phyloP scores from a whole-genome alignment of 2,113 vertebrate genomes.

The Thomomys bottae region DNA sequence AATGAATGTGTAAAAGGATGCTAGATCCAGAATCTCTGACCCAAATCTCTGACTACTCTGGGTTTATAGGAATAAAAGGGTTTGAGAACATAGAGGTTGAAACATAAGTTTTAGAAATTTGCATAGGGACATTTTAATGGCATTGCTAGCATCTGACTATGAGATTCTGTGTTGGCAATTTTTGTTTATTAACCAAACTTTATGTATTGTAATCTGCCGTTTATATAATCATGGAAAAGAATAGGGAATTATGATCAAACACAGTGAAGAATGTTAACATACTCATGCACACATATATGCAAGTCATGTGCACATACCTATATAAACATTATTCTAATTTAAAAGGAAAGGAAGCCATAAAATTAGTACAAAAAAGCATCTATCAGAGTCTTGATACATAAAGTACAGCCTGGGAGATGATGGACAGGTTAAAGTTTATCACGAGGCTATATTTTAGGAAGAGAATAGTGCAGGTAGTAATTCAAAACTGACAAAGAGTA shows the following conservation, averaged over 20 bases:
- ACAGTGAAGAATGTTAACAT: neutral
- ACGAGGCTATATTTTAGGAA: neutral
- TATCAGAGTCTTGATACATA: neutral
- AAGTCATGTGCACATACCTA: rapidly evolving
- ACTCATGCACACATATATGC: neutral
- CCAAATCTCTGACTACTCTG: neutral
- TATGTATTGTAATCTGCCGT: neutral
- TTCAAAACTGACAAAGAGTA: conserved; percentile 13
- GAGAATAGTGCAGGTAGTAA: neutral
- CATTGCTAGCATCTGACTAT: neutral
- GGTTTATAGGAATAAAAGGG: neutral
- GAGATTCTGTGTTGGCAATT: neutral
- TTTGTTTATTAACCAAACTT: neutral
- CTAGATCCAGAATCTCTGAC: neutral
- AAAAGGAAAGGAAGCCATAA: conserved; percentile 26
- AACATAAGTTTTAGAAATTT: neutral
- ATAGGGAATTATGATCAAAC: neutral
- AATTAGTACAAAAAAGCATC: conserved; percentile 17
- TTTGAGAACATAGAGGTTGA: neutral
- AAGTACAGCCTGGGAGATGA: conserved; percentile 51
- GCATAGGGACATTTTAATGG: neutral
- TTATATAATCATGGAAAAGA: neutral
- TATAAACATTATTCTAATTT: neutral
- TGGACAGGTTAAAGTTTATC: conserved; percentile 15
- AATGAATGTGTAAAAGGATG: neutral